Conservation (phyloP, 2,113 vertebrate species). For the Rhynchomys soricoides region DNA sequence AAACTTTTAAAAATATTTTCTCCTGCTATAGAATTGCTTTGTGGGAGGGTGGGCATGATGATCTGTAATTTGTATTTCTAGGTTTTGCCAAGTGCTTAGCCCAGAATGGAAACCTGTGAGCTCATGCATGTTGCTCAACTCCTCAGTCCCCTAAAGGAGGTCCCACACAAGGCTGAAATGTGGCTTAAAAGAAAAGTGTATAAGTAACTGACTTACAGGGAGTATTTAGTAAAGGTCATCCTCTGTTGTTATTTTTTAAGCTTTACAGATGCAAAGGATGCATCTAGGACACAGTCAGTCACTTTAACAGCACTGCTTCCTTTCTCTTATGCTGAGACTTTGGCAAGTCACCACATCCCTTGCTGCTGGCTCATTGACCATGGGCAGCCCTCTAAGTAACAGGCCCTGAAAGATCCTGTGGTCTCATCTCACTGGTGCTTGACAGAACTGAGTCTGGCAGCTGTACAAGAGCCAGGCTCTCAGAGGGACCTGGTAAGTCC, state of each 20-base stretch:
- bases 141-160: background rate
- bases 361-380: background rate
- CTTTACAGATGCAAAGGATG: background rate
- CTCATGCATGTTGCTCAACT: background rate
- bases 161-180: background rate
- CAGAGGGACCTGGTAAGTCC: background rate
- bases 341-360: background rate
- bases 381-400: background rate
- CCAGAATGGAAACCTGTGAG: background rate
- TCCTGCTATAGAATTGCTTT: background rate
- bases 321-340: background rate
- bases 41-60: background rate
- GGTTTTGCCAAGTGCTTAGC: background rate
- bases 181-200: background rate
- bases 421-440: background rate
- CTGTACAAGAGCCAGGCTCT: background rate
- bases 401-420: background rate
- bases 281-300: background rate
- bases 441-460: background rate
- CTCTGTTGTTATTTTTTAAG: background rate
- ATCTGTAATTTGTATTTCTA: background rate
- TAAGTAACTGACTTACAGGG: background rate
- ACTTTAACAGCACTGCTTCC: background rate
- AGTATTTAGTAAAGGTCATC: background rate
- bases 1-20: constrained; percentile 3